A percentile compares a stretch with the other conserved stretches of the same genome.
phyloP scores from a whole-genome alignment of 2,888 invertebrate genomes.

The Epinotia ramella region DNA sequence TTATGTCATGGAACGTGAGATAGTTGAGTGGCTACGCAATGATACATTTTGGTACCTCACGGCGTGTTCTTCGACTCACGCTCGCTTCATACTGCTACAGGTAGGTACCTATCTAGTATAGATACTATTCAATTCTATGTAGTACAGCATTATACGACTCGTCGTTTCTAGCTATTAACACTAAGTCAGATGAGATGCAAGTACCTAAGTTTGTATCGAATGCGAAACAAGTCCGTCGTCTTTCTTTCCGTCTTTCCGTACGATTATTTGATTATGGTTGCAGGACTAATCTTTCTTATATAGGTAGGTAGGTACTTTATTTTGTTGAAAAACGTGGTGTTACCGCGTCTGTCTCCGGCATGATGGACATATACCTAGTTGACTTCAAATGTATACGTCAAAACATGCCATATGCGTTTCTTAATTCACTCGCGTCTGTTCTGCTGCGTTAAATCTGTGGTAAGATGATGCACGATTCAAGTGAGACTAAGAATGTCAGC shows the following conservation, averaged over 20 bases:
- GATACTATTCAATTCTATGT: no score
- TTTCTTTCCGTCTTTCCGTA: no score
- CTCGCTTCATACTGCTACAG: not conserved
- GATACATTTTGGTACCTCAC: not conserved
- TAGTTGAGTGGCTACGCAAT: not conserved
- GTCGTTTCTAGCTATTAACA: no score
- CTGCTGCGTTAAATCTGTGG: slow-evolving; percentile 9
- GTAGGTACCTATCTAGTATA: not conserved
- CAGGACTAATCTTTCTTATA: no score
- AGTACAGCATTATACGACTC: no score
- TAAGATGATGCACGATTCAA: slow-evolving; percentile 20
- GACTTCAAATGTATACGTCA: not conserved
- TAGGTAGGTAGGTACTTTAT: no score
- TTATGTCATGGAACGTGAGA: slow-evolving; percentile 23
- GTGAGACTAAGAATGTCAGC: slow-evolving; percentile 40
- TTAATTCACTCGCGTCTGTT: not conserved
- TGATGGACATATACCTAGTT: not conserved
- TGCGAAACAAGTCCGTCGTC: no score
- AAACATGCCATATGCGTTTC: not conserved
- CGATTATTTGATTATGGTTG: no score
- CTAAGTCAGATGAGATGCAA: no score
- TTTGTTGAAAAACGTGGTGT: not conserved
- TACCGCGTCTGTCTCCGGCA: not conserved
- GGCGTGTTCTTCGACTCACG: not conserved
- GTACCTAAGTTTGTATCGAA: no score